A percentile compares a stretch with the other conserved stretches of the same genome.
These are phyloP conservation scores for Pterocles orientalis DNA, from an alignment of 2,113 vertebrate species.

Conservation along the genomic window DNA sequence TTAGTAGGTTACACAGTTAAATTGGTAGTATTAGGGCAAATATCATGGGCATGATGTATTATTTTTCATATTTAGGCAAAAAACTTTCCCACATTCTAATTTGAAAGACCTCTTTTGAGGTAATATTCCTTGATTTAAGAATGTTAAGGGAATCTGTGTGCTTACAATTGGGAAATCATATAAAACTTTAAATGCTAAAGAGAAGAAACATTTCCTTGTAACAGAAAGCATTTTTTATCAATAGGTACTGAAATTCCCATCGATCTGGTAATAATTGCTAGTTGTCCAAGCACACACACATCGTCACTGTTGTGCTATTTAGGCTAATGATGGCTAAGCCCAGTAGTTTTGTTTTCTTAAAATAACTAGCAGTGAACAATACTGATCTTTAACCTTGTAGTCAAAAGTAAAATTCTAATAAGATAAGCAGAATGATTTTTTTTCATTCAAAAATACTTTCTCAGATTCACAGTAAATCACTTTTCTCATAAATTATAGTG, in stretches of 20 bases:
- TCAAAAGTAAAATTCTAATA: neutral
- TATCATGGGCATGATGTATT: neutral
- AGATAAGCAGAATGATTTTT: neutral
- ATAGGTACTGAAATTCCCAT: neutral
- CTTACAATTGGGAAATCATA: neutral
- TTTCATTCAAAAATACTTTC: neutral
- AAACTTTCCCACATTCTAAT: neutral
- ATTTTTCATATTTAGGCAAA: neutral
- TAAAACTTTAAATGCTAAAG: neutral
- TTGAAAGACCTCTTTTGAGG: neutral
- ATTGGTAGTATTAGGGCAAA: neutral
- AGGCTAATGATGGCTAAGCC: neutral
- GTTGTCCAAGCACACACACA: neutral
- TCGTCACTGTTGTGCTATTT: neutral
- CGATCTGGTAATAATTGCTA: neutral
- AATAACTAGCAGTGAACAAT: neutral
- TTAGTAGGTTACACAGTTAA: neutral
- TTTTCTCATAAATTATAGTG: neutral
- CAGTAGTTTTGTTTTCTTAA: neutral
- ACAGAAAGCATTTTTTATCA: neutral
- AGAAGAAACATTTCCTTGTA: neutral
- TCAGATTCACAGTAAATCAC: neutral
- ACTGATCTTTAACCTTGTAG: neutral
- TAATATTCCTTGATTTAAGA: neutral
- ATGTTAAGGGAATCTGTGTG: neutral